These are phyloP conservation scores for Augochlora pura DNA, from an alignment of 1,140 invertebrate species.

Conservation along the genomic window DNA sequence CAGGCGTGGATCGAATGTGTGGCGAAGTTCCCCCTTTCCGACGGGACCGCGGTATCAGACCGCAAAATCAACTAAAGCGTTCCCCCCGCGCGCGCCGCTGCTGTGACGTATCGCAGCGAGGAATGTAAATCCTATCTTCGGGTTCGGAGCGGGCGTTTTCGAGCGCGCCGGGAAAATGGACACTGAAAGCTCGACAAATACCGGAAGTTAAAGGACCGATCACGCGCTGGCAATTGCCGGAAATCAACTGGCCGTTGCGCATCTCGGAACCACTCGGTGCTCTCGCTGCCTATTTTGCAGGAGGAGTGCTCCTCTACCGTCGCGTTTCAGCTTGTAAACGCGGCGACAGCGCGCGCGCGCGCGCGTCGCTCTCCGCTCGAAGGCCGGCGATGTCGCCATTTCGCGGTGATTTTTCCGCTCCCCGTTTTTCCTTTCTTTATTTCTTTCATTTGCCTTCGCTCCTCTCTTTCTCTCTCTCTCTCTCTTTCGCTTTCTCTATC, in stretches of 20 bases:
- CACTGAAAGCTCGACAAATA: slow-evolving; percentile 46
- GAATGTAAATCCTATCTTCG: slow-evolving; percentile 34
- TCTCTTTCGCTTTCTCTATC: no score
- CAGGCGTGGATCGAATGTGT: not conserved
- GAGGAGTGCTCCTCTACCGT: not conserved
- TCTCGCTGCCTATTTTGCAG: not conserved
- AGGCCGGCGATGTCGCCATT: not conserved
- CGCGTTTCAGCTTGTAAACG: not conserved
- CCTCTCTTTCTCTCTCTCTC: not conserved
- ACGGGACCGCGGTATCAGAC: slow-evolving; percentile 14
- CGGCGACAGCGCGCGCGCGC: no score
- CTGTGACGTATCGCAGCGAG: slow-evolving; percentile 15
- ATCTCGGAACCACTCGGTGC: slow-evolving; percentile 5
- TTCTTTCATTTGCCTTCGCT: no score
- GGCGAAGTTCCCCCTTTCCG: slow-evolving; percentile 5
- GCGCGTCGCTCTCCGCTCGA: no score
- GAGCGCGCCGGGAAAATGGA: slow-evolving; percentile 15
- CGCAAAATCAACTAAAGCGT: slow-evolving; percentile 35
- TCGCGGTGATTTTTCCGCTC: not conserved
- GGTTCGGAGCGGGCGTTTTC: not conserved
- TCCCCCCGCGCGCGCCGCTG: not conserved
- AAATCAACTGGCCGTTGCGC: slow-evolving; percentile 20
- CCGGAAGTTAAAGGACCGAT: slow-evolving; percentile 36
- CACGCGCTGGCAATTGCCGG: slow-evolving; percentile 33
- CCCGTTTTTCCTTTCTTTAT: no score